phyloP scores from a whole-genome alignment of 2,888 invertebrate species.

The Cyrtodaria siliqua region DNA sequence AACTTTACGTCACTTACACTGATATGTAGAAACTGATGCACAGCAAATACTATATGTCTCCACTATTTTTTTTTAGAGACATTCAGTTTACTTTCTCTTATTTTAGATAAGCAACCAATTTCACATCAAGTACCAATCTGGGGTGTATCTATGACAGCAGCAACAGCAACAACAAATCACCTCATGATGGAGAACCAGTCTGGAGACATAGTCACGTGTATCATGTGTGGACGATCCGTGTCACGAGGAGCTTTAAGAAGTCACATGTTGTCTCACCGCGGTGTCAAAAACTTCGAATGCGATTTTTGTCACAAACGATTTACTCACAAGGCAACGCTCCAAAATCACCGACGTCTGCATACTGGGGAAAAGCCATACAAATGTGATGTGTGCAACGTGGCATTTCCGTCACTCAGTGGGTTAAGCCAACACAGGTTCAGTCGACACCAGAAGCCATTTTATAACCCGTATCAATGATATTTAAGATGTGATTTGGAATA shows the following conservation, averaged over 20 bases:
- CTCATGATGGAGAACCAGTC: neutral
- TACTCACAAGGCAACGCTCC: constrained; percentile 3
- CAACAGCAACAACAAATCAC: too few relatives aligned
- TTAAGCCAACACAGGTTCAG: constrained; percentile 6
- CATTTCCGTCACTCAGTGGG: constrained; percentile 6
- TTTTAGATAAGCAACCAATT: too few relatives aligned
- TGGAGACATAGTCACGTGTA: neutral
- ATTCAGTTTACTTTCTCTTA: too few relatives aligned
- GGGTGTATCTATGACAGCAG: neutral
- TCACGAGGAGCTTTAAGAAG: neutral
- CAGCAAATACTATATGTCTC: too few relatives aligned
- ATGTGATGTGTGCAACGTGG: neutral
- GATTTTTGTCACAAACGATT: constrained; percentile 7
- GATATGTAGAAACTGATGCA: too few relatives aligned
- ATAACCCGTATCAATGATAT: too few relatives aligned
- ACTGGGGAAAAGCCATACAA: constrained; percentile 8
- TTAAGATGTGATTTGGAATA: too few relatives aligned
- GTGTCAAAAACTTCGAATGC: constrained; percentile 6
- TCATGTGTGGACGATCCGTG: neutral
- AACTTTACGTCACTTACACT: too few relatives aligned
- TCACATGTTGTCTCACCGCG: constrained; percentile 10
- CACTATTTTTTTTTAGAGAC: too few relatives aligned
- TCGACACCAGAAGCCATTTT: neutral
- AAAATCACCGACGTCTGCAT: constrained; percentile 11
- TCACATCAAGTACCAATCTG: too few relatives aligned